Evolutionary conservation across 2,888 invertebrate genomes (phyloP).

Genomic region (Sarcophaga caerulescens): DNA sequence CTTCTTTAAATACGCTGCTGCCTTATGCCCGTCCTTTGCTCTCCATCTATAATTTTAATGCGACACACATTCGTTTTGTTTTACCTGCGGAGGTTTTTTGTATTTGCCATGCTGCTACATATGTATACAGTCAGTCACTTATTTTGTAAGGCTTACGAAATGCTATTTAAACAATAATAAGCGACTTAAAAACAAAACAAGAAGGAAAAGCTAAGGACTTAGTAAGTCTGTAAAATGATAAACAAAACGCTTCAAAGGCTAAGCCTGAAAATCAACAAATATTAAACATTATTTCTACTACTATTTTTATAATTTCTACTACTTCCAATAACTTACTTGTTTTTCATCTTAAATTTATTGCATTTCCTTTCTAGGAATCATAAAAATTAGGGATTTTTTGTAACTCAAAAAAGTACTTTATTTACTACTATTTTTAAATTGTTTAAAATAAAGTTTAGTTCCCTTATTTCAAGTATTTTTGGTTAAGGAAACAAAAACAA

Average conservation of each 20-base stretch:
- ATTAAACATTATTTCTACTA: too few relatives aligned
- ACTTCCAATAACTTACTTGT: too few relatives aligned
- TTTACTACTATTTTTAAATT: too few relatives aligned
- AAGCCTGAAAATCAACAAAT: neutral
- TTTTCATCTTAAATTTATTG: too few relatives aligned
- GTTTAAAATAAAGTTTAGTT: too few relatives aligned
- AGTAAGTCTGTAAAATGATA: neutral
- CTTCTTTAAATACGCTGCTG: neutral
- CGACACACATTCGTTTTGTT: neutral
- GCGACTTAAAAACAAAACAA: neutral
- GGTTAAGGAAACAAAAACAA: too few relatives aligned
- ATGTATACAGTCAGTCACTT: neutral
- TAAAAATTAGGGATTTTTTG: too few relatives aligned
- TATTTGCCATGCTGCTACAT: neutral
- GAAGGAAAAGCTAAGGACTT: neutral
- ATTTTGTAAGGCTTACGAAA: neutral
- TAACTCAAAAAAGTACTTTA: too few relatives aligned
- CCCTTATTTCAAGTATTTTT: too few relatives aligned
- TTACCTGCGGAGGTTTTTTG: neutral
- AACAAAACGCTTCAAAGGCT: neutral
- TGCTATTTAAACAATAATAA: neutral
- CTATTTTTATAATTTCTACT: too few relatives aligned
- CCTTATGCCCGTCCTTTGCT: neutral
- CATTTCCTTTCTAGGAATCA: too few relatives aligned
- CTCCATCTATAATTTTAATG: neutral